These are phyloP conservation scores for Pilophorus perplexus DNA, from an alignment of 2,888 invertebrate species.

Conservation along the genomic window DNA sequence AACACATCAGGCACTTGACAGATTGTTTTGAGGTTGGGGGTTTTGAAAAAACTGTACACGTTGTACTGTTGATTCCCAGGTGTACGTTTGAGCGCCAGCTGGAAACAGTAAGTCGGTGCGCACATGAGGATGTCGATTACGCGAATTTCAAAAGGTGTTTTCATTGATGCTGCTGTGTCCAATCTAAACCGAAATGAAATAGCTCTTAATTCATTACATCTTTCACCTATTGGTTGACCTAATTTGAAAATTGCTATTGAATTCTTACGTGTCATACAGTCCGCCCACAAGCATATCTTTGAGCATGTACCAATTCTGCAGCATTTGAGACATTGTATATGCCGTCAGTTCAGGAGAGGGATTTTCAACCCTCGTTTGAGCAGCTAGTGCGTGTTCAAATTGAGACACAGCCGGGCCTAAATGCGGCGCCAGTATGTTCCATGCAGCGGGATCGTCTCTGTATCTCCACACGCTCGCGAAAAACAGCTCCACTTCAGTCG, in stretches of 20 bases:
- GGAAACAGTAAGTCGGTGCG: background rate
- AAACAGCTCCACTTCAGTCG: slow-evolving; percentile 14
- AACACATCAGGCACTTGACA: slow-evolving; percentile 15
- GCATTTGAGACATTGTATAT: too few species aligned
- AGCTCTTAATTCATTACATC: too few species aligned
- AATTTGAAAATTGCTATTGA: too few species aligned
- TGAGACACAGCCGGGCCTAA: slow-evolving; percentile 7
- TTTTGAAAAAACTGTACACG: slow-evolving; percentile 20
- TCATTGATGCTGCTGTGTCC: background rate
- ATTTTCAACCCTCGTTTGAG: too few species aligned
- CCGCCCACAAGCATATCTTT: too few species aligned
- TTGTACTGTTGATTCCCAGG: background rate
- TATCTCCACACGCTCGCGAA: slow-evolving; percentile 23
- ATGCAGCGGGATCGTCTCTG: background rate
- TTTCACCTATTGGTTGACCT: too few species aligned
- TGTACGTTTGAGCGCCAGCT: slow-evolving; percentile 4
- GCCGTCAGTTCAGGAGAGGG: too few species aligned
- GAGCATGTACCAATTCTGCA: too few species aligned
- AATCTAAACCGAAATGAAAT: too few species aligned
- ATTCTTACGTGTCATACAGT: too few species aligned
- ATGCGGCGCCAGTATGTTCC: background rate
- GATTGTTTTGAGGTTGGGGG: background rate
- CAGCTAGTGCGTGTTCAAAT: background rate
- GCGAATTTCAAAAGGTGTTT: slow-evolving; percentile 20
- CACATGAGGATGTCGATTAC: slow-evolving; percentile 20